Percentiles rank a stretch among this genome's conserved stretches.
phyloP scores from a whole-genome alignment of 2,113 vertebrate species.

The Melanerpes formicivorus region DNA sequence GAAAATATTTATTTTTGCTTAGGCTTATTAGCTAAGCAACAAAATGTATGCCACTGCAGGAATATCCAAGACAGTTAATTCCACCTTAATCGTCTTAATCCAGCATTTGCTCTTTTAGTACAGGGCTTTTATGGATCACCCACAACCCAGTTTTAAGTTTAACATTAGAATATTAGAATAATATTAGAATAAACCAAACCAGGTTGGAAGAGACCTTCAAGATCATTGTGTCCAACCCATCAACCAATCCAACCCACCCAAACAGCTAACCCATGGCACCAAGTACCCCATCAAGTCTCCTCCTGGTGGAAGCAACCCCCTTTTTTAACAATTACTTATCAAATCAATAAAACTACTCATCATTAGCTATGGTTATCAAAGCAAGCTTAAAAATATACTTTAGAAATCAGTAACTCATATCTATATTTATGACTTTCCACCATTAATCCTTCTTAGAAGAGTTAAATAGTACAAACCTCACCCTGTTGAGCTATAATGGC shows the following conservation, averaged over 20 bases:
- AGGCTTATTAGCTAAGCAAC: neutral
- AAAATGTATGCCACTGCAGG: neutral
- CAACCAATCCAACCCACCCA: too few relatives aligned
- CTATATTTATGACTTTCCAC: neutral
- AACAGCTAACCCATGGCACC: too few relatives aligned
- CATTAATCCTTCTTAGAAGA: neutral
- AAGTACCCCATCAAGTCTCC: too few relatives aligned
- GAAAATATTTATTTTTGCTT: neutral
- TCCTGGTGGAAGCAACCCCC: accelerated
- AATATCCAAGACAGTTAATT: neutral
- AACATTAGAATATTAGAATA: too few relatives aligned
- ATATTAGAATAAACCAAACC: too few relatives aligned
- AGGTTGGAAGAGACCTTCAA: too few relatives aligned
- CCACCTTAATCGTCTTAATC: neutral
- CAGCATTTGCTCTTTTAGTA: neutral
- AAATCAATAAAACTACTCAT: neutral
- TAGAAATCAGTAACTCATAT: neutral
- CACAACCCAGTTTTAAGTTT: neutral
- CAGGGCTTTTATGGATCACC: neutral
- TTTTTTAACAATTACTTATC: neutral
- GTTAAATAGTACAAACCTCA: neutral
- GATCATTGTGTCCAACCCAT: too few relatives aligned
- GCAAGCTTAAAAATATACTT: neutral
- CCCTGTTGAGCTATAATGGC: neutral
- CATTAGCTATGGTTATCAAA: too few relatives aligned